Conservation (phyloP, 2,797 vertebrate species). For the Limnodromus scolopaceus region DNA sequence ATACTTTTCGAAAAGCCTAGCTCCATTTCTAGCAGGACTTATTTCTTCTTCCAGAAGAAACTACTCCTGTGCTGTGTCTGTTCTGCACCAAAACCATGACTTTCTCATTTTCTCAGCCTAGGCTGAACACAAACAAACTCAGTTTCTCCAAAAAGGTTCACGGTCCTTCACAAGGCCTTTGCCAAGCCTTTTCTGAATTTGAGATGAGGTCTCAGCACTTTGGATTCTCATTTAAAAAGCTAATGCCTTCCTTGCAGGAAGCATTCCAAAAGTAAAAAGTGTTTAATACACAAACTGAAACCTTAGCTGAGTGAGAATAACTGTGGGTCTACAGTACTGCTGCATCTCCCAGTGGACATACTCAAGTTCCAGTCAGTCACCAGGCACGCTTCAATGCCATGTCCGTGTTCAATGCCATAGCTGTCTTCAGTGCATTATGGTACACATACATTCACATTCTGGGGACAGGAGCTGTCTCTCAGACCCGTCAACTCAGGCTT, state of each 20-base stretch:
- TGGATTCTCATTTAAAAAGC: not conserved
- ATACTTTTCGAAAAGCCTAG: not conserved
- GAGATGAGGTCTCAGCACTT: not conserved
- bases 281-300: not conserved
- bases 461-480: not conserved
- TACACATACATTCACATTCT: not conserved
- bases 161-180: not conserved
- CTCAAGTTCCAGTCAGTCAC: not conserved
- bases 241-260: not conserved
- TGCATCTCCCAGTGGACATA: not conserved
- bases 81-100: not conserved
- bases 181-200: not conserved
- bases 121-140: not conserved
- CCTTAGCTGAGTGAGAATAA: not conserved
- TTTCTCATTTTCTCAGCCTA: not conserved
- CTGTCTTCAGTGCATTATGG: accelerated
- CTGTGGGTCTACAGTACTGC: not conserved
- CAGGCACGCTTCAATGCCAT: not conserved
- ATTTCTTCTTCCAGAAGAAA: not conserved
- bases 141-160: not conserved
- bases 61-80: not conserved
- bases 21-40: not conserved
- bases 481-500: not conserved
- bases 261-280: not conserved
- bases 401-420: not conserved